phyloP scores from a whole-genome alignment of 2,113 vertebrate species.

The Lethenteron reissneri region DNA sequence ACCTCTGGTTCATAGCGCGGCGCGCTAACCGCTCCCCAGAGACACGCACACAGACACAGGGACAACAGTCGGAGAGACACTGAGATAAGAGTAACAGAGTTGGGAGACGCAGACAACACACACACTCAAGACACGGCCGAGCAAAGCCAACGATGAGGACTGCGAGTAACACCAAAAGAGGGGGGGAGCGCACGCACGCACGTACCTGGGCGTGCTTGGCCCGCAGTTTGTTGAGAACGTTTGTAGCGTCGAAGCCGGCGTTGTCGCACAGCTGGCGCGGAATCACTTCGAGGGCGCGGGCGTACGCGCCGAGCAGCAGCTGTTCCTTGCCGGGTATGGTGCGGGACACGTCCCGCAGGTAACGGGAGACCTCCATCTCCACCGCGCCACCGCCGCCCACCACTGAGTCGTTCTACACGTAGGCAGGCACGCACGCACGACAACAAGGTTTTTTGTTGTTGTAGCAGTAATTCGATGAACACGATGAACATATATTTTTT shows the following conservation, averaged over 20 bases:
- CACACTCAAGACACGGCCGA: no score
- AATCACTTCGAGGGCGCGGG: constrained; percentile 84
- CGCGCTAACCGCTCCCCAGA: no score
- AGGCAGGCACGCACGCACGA: background rate
- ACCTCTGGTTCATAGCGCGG: no score
- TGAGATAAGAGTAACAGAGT: no score
- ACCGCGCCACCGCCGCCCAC: constrained; percentile 82
- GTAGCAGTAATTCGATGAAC: no score
- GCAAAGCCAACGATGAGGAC: no score
- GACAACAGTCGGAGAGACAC: no score
- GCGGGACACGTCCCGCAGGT: constrained; percentile 71
- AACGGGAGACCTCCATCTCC: constrained; percentile 92
- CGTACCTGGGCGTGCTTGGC: constrained; percentile 81
- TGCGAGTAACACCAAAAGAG: no score
- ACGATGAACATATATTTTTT: no score
- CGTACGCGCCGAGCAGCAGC: constrained; percentile 76
- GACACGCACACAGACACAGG: no score
- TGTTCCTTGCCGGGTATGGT: constrained; percentile 94
- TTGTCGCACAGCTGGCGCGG: constrained; percentile 93
- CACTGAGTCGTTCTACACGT: constrained; percentile 57
- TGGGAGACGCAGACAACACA: no score
- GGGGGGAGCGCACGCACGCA: background rate
- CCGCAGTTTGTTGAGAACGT: constrained; percentile 90
- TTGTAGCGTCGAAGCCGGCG: constrained; percentile 93
- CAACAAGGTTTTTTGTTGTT: no score